Percentiles rank a stretch among this genome's conserved stretches.
Evolutionary conservation across 2,113 vertebrate species (phyloP).

Genomic region (Amphiprion percula): DNA sequence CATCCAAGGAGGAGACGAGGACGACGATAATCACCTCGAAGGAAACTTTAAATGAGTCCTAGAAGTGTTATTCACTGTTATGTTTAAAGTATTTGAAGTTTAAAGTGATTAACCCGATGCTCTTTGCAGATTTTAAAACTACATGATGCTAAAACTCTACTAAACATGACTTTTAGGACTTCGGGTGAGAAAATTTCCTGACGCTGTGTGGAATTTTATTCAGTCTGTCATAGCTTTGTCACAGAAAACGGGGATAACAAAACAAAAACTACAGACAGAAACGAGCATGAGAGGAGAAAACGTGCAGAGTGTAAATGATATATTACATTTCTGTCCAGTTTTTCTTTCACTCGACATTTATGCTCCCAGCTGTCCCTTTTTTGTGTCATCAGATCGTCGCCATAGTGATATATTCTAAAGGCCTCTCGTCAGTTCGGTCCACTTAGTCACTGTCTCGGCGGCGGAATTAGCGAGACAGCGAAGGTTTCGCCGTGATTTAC

Average conservation of each 20-base stretch:
- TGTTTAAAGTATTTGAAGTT: too few species aligned
- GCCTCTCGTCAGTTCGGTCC: slow-evolving; percentile 42
- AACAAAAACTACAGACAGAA: not conserved
- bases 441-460: slow-evolving; percentile 38
- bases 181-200: too few species aligned
- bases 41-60: too few species aligned
- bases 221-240: not conserved
- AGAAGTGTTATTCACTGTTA: too few species aligned
- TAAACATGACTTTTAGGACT: too few species aligned
- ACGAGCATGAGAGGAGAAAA: not conserved
- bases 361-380: slow-evolving; percentile 7
- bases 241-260: not conserved
- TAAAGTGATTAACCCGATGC: too few species aligned
- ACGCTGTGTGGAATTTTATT: too few species aligned
- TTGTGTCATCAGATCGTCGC: slow-evolving; percentile 13
- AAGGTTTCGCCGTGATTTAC: slow-evolving; percentile 43
- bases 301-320: slow-evolving; percentile 11
- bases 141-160: too few species aligned
- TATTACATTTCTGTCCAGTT: slow-evolving; percentile 20
- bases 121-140: too few species aligned
- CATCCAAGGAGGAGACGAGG: too few species aligned
- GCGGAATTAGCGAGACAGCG: slow-evolving; percentile 39
- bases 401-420: slow-evolving; percentile 48
- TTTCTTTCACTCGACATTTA: slow-evolving; percentile 39
- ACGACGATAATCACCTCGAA: too few species aligned